Conservation (phyloP, 2,113 vertebrate species). For the Alaudala cheleensis region DNA sequence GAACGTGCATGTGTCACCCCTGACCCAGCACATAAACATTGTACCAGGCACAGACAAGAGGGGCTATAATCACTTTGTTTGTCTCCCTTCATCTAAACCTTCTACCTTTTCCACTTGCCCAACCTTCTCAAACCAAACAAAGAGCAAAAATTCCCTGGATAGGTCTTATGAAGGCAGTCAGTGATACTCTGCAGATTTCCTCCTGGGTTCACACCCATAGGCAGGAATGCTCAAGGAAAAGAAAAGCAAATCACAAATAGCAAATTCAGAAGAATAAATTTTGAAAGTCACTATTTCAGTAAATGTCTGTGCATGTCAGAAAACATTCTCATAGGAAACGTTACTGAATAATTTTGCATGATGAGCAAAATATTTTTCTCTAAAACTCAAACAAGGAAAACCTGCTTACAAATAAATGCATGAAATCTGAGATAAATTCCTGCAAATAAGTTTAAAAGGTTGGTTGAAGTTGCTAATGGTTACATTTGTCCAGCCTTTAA, state of each 20-base stretch:
- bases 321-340: not conserved
- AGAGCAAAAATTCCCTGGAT: not conserved
- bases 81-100: not conserved
- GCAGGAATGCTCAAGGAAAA: not conserved
- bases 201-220: not conserved
- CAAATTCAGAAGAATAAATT: not conserved
- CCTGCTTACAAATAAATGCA: not conserved
- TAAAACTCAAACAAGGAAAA: not conserved
- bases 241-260: not conserved
- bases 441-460: not conserved
- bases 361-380: not conserved
- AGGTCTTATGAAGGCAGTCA: not conserved
- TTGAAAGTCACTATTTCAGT: not conserved
- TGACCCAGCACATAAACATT: not conserved
- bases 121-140: not conserved
- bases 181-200: not conserved
- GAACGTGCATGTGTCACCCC: rapidly evolving
- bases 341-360: not conserved
- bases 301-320: not conserved
- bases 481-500: slow-evolving; percentile 1
- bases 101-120: not conserved
- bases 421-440: not conserved
- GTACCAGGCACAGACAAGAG: not conserved
- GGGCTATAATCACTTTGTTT: not conserved
- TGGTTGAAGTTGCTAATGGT: not conserved